These are phyloP conservation scores for Lepidurus couesii DNA, from an alignment of 1,140 invertebrate species.

Conservation along the genomic window DNA sequence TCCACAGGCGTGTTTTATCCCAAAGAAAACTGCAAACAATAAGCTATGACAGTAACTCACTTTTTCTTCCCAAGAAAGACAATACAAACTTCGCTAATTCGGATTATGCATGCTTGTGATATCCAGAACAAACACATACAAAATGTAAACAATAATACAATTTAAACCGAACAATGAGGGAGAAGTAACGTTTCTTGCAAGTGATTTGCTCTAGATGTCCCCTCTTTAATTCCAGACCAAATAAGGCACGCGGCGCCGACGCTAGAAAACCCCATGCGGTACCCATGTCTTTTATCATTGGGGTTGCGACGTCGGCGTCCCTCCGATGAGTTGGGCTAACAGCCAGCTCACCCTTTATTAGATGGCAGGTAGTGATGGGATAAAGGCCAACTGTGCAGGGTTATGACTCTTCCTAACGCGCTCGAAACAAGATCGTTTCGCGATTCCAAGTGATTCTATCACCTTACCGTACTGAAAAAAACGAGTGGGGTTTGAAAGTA, in stretches of 20 bases:
- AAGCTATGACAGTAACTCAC: no score
- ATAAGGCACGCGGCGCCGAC: conserved; percentile 5
- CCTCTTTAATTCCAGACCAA: not conserved
- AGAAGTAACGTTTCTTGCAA: not conserved
- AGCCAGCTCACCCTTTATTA: conserved; percentile 21
- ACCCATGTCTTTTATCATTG: not conserved
- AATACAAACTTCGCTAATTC: not conserved
- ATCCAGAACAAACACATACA: no score
- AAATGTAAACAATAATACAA: no score
- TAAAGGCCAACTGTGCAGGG: conserved; percentile 12
- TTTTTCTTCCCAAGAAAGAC: not conserved
- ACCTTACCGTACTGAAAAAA: no score
- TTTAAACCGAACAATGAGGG: no score
- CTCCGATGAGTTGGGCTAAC: conserved; percentile 15
- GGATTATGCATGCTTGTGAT: no score
- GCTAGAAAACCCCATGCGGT: not conserved
- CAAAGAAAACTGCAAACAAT: not conserved
- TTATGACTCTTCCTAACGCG: not conserved
- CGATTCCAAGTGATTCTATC: not conserved
- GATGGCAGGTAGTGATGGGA: conserved; percentile 13
- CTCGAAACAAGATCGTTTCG: not conserved
- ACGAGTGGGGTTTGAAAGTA: no score
- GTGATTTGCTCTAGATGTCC: not conserved
- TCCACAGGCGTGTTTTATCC: not conserved
- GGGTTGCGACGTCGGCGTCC: conserved; percentile 7